Evolutionary conservation across 2,113 vertebrate genomes (phyloP).

Genomic region (Orthonyx spaldingii): DNA sequence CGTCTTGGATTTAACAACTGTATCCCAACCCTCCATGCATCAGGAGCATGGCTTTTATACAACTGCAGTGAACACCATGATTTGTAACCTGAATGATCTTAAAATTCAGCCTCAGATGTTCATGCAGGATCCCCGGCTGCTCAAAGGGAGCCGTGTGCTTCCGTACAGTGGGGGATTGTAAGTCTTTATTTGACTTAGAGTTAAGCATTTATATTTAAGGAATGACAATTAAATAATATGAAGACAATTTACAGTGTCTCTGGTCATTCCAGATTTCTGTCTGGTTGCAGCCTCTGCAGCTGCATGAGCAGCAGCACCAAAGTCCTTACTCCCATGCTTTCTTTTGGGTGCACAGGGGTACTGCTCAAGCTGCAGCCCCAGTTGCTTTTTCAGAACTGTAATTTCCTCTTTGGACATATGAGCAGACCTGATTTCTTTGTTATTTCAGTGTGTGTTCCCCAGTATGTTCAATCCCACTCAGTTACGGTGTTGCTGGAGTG

Average conservation of each 20-base stretch:
- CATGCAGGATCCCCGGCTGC: background rate
- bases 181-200: background rate
- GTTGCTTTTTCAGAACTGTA: background rate
- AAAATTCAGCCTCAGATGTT: background rate
- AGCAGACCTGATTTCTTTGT: background rate
- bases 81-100: background rate
- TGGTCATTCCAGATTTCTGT: background rate
- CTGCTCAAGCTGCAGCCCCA: background rate
- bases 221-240: background rate
- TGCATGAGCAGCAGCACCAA: background rate
- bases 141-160: background rate
- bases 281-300: background rate
- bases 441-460: background rate
- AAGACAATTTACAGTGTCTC: background rate
- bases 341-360: background rate
- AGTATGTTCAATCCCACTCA: background rate
- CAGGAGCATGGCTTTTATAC: conserved; percentile 28
- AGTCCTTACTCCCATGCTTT: background rate
- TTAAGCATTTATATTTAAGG: background rate
- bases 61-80: background rate
- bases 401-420: background rate
- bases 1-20: conserved; percentile 48
- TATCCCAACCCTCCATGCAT: conserved; percentile 7
- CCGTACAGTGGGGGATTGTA: background rate
- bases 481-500: background rate